phyloP scores from a whole-genome alignment of 2,888 invertebrate genomes.

The Ormia ochracea region DNA sequence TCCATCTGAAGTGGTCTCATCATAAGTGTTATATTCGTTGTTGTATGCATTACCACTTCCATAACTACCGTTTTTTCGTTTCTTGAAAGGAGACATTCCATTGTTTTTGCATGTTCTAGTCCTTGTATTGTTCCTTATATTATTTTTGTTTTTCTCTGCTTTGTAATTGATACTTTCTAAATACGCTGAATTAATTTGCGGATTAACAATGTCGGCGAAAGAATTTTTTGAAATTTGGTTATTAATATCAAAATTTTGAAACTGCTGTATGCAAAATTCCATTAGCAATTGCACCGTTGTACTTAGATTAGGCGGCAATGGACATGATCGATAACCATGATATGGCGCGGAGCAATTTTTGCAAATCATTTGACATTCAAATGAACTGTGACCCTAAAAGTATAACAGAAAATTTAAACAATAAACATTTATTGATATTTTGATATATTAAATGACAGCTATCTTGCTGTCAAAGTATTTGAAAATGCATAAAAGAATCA shows the following conservation, averaged over 20 bases:
- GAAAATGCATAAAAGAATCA: too few species aligned
- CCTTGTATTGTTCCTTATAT: constrained; percentile 61
- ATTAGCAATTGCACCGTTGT: constrained; percentile 72
- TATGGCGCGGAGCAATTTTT: constrained; percentile 71
- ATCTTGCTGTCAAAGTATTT: too few species aligned
- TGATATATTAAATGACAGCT: too few species aligned
- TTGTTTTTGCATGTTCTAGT: constrained; percentile 44
- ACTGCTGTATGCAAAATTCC: constrained; percentile 73
- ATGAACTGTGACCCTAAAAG: constrained; percentile 71
- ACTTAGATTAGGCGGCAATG: constrained; percentile 71
- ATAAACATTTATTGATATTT: too few species aligned
- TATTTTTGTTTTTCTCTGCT: constrained; percentile 58
- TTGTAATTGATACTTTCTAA: constrained; percentile 32
- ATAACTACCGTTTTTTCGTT: constrained; percentile 58
- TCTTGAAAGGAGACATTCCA: constrained; percentile 34
- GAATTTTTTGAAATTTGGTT: constrained; percentile 52
- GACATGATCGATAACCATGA: constrained; percentile 70
- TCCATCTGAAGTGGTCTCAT: constrained; percentile 44
- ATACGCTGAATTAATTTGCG: background rate
- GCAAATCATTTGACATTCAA: constrained; percentile 73
- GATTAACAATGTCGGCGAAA: background rate
- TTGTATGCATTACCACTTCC: constrained; percentile 33
- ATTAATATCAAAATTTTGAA: constrained; percentile 66
- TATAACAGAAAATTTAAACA: background rate
- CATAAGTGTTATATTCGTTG: constrained; percentile 46